Evolutionary conservation across 37 sponge, comb jelly and placozoan species (phyloP).

Genomic region (Tethya wilhelma): DNA sequence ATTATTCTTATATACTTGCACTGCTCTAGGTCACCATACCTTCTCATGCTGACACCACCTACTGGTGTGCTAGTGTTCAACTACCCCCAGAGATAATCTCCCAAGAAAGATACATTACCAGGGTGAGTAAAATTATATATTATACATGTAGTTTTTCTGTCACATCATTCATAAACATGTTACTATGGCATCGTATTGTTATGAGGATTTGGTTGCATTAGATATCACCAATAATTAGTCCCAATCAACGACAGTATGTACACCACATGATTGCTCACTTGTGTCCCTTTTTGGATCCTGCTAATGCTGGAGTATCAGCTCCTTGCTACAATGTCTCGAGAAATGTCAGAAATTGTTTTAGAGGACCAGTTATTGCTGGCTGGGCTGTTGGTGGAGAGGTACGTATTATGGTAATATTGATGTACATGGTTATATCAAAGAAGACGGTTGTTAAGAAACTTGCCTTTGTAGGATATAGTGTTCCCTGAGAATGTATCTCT

Average conservation of each 20-base stretch:
- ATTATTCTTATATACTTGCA: not conserved
- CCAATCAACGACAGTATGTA: not conserved
- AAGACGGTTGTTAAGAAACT: too few relatives aligned
- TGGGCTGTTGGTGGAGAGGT: slow-evolving; percentile 59
- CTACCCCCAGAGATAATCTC: not conserved
- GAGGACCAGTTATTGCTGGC: slow-evolving; percentile 14
- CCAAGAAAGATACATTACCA: not conserved
- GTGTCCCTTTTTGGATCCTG: not conserved
- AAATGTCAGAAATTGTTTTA: not conserved
- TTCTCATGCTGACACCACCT: not conserved
- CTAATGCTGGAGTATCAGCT: slow-evolving; percentile 8
- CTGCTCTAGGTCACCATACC: not conserved
- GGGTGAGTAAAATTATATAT: not conserved
- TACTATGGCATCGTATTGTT: too few relatives aligned
- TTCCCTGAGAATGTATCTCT: slow-evolving; percentile 60
- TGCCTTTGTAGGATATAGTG: slow-evolving; percentile 49
- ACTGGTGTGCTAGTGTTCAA: slow-evolving; percentile 1
- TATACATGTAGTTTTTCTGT: too few relatives aligned
- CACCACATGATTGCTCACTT: slow-evolving; percentile 33
- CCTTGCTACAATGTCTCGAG: not conserved
- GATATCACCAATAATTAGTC: slow-evolving; percentile 4
- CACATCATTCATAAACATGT: too few relatives aligned
- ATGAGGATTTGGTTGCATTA: not conserved
- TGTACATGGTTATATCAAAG: too few relatives aligned
- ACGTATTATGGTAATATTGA: too few relatives aligned